A percentile compares a stretch with the other conserved stretches of the same genome.
Evolutionary conservation across 2,888 invertebrate genomes (phyloP).

Genomic region (Athripsodes cinereus): DNA sequence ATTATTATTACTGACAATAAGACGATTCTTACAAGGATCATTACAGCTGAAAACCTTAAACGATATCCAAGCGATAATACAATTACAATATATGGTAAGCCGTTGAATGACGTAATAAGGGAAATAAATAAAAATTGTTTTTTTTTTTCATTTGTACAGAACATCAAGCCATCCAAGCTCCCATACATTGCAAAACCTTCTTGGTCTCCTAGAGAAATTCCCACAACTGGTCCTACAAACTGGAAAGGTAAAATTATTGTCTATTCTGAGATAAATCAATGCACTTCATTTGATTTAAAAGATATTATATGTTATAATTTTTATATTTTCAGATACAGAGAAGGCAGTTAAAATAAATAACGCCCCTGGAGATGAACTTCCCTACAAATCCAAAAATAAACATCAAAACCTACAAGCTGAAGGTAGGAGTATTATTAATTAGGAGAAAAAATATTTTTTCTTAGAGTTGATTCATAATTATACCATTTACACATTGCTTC

Average conservation of each 20-base stretch:
- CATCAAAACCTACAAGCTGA: neutral
- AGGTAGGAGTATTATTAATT: neutral
- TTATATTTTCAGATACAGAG: neutral
- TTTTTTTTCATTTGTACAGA: conserved; percentile 6
- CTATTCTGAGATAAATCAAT: neutral
- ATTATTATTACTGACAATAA: too few species aligned
- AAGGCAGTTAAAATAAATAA: neutral
- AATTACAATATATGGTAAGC: too few species aligned
- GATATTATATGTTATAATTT: too few species aligned
- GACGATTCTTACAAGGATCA: too few species aligned
- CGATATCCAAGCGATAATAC: too few species aligned
- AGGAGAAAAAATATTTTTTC: too few species aligned
- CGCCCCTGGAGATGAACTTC: neutral
- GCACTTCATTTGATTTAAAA: neutral
- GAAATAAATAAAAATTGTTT: neutral
- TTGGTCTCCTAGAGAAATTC: conserved; percentile 10
- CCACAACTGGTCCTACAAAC: conserved; percentile 13
- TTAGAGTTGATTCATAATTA: too few species aligned
- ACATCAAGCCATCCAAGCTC: conserved; percentile 17
- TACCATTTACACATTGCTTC: too few species aligned
- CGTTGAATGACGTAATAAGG: too few species aligned
- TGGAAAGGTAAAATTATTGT: conserved; percentile 11
- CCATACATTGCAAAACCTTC: conserved; percentile 18
- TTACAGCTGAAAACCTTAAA: too few species aligned
- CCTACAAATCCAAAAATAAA: neutral